Base-by-base conservation (phyloP, 2,888 invertebrate genomes). In the Bellardia bayeri region DNA sequence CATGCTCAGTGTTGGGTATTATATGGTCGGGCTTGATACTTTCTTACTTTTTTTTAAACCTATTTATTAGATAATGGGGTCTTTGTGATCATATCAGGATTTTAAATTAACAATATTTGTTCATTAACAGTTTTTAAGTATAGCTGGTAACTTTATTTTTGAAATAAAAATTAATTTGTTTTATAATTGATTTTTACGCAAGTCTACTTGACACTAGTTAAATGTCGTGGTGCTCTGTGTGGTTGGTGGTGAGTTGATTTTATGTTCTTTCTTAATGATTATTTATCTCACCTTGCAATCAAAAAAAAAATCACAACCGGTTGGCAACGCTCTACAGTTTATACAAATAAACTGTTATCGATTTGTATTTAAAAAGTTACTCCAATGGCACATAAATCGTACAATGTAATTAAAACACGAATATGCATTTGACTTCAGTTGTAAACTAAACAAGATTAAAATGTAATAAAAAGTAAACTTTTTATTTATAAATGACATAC, bases 371-470 rank as follows among this genome's bases (percentile, higher is more conserved):
- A 56, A 66, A 33, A 49, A 45, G 45, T 71, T 83, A 45, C 45
- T 54, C 76, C 76, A 83, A 83, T 83, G 76, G 54, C 76, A 76
- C 23, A 83, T 76, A 69, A 56, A 83, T 13, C n/a, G 61, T 30
- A 64, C 30, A 49, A 56, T 16, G 37, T 54, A 45, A 33, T 76
- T 58, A 23, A 51, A 54, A 74, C 23, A 66, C 33, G 33, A 66
- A 66, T 16, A 58, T 66, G n/a, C 30, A 33, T 11, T 30, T 58
- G 6, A 30, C 49, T 68, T 45, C 45, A 51, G 42, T 75, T 82
- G 58, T 33, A 58, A 69, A 54, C 42, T 69, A 63, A 82, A 76
- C 76, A 64, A 83, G 76, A 82, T 75, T 75, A 82, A 82, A 82
- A 30, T 8, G 40, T 8, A 16, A 64, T 13, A 64, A 13, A 16